Evolutionary conservation across 2,797 vertebrate genomes (phyloP), one percentile per base, ranked within the genome.

Genomic region (Schizopygopsis malacanthus): DNA sequence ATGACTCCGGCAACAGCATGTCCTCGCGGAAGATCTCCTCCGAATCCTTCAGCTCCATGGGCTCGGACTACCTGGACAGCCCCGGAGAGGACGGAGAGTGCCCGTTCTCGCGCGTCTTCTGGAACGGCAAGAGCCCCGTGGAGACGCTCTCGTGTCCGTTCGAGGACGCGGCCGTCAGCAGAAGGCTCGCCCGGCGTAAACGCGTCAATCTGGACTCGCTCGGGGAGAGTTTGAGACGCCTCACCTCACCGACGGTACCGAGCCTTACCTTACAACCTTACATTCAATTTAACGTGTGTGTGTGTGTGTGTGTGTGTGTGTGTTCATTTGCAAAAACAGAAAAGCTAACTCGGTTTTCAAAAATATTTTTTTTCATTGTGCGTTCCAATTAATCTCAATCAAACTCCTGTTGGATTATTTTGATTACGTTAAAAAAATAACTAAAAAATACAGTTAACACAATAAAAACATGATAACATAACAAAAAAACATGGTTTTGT

Each of bases 1-100:
- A 96, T 96, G 95, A 93, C 90, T 95, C 91, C 91, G 88, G 52
- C 85, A 84, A 79, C 91, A 90, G 82, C 89, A 86, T 90, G 95
- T 98, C 97, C 94, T 95, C 96, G 83, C 96, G 98, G 92, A 99
- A 99, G 95, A 98, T 99, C 91, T 99, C 98, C 67, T 98, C 98
- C 15, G 98, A 98, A 95, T 99, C 98, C 70, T 98, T 98, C 94
- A 98, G 97, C 95, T 99, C 98, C 41, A 94, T 98, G 93, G 96
- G 97, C 88, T 98, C 97, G 75, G 98, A 98, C 93, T 98, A 94
- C 89, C 95, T 96, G 61, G 97, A 98, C 92, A 98, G 97, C 93
- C 97, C 97, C 10, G 95, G 77, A 13, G 83, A 97, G 84, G 96
- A 94, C 77, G 94, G 94, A 72, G 96, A 96, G 77, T 96, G 96